Percentiles rank a stretch among this genome's conserved stretches.
These are phyloP conservation scores for Actinopyga echinites DNA, from an alignment of 53 echinoderm and acorn worm species.

Conservation along the genomic window DNA sequence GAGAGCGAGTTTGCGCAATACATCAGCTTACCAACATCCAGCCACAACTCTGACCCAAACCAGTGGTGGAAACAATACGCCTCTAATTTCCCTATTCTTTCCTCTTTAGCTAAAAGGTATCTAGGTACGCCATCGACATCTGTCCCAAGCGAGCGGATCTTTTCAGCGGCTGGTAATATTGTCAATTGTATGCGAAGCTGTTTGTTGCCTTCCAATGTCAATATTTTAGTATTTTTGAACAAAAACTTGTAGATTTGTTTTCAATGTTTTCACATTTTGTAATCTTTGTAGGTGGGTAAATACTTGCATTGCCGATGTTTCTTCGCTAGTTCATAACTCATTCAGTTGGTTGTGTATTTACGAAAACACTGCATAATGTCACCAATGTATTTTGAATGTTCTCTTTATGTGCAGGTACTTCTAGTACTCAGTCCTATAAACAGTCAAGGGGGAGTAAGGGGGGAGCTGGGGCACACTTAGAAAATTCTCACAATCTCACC, in stretches of 20 bases:
- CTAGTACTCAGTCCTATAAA: too few relatives aligned
- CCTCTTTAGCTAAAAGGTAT: neutral
- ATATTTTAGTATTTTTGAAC: too few relatives aligned
- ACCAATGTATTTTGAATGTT: too few relatives aligned
- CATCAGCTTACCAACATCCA: neutral
- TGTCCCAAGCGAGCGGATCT: conserved; percentile 50
- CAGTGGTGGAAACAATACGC: conserved; percentile 35
- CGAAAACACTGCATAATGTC: neutral
- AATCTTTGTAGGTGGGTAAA: too few relatives aligned
- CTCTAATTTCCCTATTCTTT: neutral
- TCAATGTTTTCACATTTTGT: too few relatives aligned
- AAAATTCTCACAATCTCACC: too few relatives aligned
- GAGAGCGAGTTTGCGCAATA: too few relatives aligned
- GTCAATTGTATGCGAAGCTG: conserved; percentile 30
- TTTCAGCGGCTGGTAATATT: conserved; percentile 52
- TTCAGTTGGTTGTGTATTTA: neutral
- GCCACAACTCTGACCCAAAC: neutral
- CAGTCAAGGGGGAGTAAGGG: too few relatives aligned
- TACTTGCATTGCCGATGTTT: neutral
- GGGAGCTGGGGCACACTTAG: too few relatives aligned
- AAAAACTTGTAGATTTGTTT: neutral
- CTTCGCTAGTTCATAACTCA: neutral
- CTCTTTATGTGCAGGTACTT: too few relatives aligned
- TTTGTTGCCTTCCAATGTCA: conserved; percentile 32
- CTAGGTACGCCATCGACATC: conserved; percentile 39